Evolutionary conservation across 2,113 vertebrate genomes (phyloP).

Genomic region (Mola mola): DNA sequence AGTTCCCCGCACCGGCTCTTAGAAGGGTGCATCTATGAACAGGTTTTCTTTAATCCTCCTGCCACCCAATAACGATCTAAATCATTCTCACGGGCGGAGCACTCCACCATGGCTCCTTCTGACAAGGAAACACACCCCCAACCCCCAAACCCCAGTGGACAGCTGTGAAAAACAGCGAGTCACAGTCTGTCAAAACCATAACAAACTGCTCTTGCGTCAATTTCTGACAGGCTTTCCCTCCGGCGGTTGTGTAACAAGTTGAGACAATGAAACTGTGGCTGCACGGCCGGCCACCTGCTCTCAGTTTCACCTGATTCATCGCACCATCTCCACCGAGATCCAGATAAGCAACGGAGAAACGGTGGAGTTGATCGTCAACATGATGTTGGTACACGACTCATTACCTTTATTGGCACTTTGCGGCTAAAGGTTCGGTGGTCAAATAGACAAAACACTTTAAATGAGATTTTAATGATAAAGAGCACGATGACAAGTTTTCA

Average conservation of each 20-base stretch:
- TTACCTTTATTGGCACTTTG: not conserved
- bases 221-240: conserved; percentile 56
- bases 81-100: conserved; percentile 19
- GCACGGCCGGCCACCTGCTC: conserved; percentile 53
- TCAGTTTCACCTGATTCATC: conserved; percentile 69
- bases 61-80: conserved; percentile 15
- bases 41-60: conserved; percentile 5
- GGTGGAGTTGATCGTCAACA: conserved; percentile 35
- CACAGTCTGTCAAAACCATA: conserved; percentile 67
- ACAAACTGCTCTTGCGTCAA: conserved; percentile 69
- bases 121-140: conserved; percentile 27
- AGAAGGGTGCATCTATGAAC: not conserved
- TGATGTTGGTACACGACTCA: conserved; percentile 12
- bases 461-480: too few species aligned
- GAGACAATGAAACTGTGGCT: conserved; percentile 59
- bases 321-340: conserved; percentile 4
- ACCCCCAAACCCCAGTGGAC: conserved; percentile 38
- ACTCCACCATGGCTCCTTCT: conserved; percentile 24
- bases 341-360: not conserved
- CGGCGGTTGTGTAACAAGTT: conserved; percentile 64
- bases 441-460: too few species aligned
- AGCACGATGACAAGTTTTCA: not conserved
- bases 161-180: conserved; percentile 67
- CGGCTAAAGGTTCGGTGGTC: too few species aligned
- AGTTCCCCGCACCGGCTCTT: not conserved